Evolutionary conservation across 2,888 invertebrate species (phyloP).

Genomic region (Pachymerium ferrugineum): DNA sequence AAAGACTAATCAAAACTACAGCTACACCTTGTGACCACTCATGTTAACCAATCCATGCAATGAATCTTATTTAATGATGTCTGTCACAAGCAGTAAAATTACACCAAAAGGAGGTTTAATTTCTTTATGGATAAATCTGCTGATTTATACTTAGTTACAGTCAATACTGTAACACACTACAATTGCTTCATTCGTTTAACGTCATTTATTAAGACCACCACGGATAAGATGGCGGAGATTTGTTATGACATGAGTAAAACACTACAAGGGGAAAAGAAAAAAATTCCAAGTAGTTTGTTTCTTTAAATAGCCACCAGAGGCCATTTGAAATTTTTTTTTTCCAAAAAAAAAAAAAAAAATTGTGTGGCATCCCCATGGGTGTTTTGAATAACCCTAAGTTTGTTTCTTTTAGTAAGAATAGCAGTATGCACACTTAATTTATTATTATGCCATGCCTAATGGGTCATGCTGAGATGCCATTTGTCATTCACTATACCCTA

Average conservation of each 20-base stretch:
- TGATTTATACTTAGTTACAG: too few relatives aligned
- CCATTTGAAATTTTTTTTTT: neutral
- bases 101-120: too few relatives aligned
- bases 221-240: neutral
- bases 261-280: neutral
- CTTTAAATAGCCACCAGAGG: constrained; percentile 10
- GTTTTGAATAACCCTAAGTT: constrained; percentile 11
- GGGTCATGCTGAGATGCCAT: neutral
- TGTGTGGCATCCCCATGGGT: neutral
- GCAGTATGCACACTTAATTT: constrained; percentile 10
- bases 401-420: constrained; percentile 1
- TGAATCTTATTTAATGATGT: too few relatives aligned
- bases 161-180: too few relatives aligned
- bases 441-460: neutral
- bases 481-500: constrained; percentile 19
- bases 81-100: too few relatives aligned
- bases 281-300: neutral
- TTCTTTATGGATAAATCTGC: too few relatives aligned
- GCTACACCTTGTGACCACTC: too few relatives aligned
- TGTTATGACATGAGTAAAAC: constrained; percentile 8
- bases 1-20: too few relatives aligned
- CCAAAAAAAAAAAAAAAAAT: neutral
- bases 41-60: too few relatives aligned
- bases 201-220: too few relatives aligned
- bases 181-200: too few relatives aligned